Base-by-base conservation (phyloP, 2,113 vertebrate genomes). In the Xenopus laevis region DNA sequence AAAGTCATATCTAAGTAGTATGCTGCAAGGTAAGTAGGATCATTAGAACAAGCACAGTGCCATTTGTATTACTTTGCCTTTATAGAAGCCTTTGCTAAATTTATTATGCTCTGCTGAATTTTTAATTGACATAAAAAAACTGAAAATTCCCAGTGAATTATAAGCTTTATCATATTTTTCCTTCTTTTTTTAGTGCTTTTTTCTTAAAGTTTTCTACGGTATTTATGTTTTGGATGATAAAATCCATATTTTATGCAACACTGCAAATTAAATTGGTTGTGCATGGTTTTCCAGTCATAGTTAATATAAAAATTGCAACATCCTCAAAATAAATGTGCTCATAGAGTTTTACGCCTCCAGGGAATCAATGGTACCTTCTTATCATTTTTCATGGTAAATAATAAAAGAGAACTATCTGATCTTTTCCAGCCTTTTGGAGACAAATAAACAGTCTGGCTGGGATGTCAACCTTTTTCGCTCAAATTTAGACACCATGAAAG, bases 391-490 rank as follows among this genome's bases (percentile, higher is more conserved):
- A 55, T 16, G 53, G 17, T 4, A 55, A 55, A 55, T 50, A 55
- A 18, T n/a, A 16, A 55, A 55, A 55, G 1, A n/a, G 8, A 9
- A 55, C 15, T 55, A 55, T 16, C 15, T n/a, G 33, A 40, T 40
- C 33, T 40, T 40, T 40, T 40, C 6, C 33, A 40, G 6, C 8
- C 6, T 40, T 40, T 40, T 40, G 7, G 15, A 55, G 16, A 7
- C 58, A 12, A 10, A 13, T 60, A 21, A 65, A 74, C 40, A 62
- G 21, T 52, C 23, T 67, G 55, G 20, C 67, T 62, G 65, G 60
- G 65, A 68, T 68, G 65, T 53, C n/a, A 13, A 13, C 44, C 59
- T 16, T 72, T 60, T 60, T 33, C 65, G 52, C 65, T 68, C 40
- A 65, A 10, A 68, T 57, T 75, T 55, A 45, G 17, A 44, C n/a